These are phyloP conservation scores for Bungarus multicinctus DNA, from an alignment of 2,113 vertebrate species.

Conservation along the genomic window DNA sequence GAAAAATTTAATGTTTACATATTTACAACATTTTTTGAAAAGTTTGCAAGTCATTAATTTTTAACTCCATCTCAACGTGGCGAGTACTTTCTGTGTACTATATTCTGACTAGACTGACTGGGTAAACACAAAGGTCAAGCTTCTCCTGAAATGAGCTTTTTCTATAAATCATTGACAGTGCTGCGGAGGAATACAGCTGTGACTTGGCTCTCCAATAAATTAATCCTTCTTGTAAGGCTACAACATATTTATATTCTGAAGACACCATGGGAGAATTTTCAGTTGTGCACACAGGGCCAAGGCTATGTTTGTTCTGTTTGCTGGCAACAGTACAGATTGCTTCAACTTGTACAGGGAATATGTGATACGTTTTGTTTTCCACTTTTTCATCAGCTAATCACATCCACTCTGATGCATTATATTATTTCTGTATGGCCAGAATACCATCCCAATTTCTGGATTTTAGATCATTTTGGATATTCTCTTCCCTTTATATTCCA, in stretches of 20 bases:
- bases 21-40: not conserved
- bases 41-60: constrained; percentile 47
- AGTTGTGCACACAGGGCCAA: rapidly evolving
- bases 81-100: not conserved
- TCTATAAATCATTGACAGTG: not conserved
- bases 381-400: not conserved
- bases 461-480: not conserved
- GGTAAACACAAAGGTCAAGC: not conserved
- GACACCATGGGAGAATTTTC: rapidly evolving
- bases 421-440: not conserved
- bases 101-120: not conserved
- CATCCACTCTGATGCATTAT: not conserved
- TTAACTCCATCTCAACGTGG: constrained; percentile 54
- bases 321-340: not conserved
- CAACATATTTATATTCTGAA: not conserved
- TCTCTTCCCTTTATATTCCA: not conserved
- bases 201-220: rapidly evolving
- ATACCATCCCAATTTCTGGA: not conserved
- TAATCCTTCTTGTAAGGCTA: not conserved
- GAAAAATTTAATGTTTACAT: not conserved
- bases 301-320: not conserved
- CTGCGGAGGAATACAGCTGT: rapidly evolving
- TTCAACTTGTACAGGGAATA: not conserved
- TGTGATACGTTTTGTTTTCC: not conserved
- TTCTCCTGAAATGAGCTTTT: constrained; percentile 3